Base-by-base conservation (phyloP, 2,888 invertebrate genomes). In the Trissoscelio sp. region DNA sequence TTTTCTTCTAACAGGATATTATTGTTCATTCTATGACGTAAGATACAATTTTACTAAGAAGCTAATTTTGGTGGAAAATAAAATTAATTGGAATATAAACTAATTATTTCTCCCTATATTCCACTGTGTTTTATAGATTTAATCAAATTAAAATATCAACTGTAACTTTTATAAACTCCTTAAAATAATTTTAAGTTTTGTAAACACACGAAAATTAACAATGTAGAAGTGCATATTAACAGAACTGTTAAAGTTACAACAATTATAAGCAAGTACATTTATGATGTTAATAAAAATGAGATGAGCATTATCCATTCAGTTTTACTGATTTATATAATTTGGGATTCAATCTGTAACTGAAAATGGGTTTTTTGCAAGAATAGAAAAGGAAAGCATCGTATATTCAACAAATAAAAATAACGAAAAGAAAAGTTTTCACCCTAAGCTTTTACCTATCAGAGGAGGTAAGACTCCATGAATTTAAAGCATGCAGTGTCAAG, bases 381-480 rank as follows among this genome's bases (percentile, higher is more conserved):
- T 60, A n/a, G n/a, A n/a, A n/a, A n/a, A n/a, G 51, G 74, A 69
- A 79, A 67, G 60, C 78, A 48, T 28, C 70, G 18, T 34, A 42
- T 31, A 60, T 73, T 67, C 67, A 58, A 66, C 79, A 73, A 79
- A 73, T 66, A 73, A 79, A 24, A 3, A 79, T 64, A 64, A 44
- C 58, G 51, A 22, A 28, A 37, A 67, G 44, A 67, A 79, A 79
- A 73, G 66, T 72, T 73, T 48, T 60, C 60, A 42, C 66, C 67
- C 46, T 73, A 79, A 73, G 58, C 66, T 79, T 67, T 72, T 51
- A 58, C 73, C 67, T 67, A 73, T 73, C 60, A 67, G 34, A 58
- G 73, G 60, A 79, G 73, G 66, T 79, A 72, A 79, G 73, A 67
- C 79, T 73, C 66, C 72, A 72, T 78, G 72, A 78, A 79, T 79